Base-by-base conservation (phyloP, 2,797 vertebrate species). In the Lates japonicus region DNA sequence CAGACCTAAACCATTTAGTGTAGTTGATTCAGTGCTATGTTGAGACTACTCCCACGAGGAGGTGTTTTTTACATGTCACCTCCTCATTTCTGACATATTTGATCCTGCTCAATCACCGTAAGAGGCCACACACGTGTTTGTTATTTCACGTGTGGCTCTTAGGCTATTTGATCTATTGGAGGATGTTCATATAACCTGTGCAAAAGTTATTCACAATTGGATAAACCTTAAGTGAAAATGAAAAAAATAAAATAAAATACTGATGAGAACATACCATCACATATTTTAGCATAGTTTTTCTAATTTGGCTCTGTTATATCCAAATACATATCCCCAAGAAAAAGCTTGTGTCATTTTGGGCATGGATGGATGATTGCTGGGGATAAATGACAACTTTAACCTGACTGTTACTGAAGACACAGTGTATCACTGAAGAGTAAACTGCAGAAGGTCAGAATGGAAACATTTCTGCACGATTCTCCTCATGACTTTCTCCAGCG, bases 71-170 rank as follows among this genome's bases (percentile, higher is more conserved):
- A 67, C 12, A 17, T 63, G 51, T 86, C 76, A 84, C 52, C 44
- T 78, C 54, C 67, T 76, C 64, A 82, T 75, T 61, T 76, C 61
- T 68, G 49, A 51, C 69, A 81, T 60, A 67, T 77, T 62, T 79
- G 51, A 35, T 17, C 46, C 14, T 77, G 74, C 39, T 81, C 65
- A 77, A 51, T 79, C 58, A 80, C 41, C 69, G 66, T 35, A 84
- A 82, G 59, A 66, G 59, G 44, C 54, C 73, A 82, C 78, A 68
- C 22, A 25, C 60, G 22, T 70, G 16, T 68, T 48, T 67, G 35
- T 70, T 4, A 20, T 3, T 61, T 59, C 42, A 57, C 16, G 20
- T 63, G 44, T 59, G 10, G 20, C 33, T 73, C 48, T 65, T 41
- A 70, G 31, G 31, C 33, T 31, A 33, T 71, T 69, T 62, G 3